Conservation (phyloP, 2,113 vertebrate species). For the Sinocyclocheilus anshuiensis region DNA sequence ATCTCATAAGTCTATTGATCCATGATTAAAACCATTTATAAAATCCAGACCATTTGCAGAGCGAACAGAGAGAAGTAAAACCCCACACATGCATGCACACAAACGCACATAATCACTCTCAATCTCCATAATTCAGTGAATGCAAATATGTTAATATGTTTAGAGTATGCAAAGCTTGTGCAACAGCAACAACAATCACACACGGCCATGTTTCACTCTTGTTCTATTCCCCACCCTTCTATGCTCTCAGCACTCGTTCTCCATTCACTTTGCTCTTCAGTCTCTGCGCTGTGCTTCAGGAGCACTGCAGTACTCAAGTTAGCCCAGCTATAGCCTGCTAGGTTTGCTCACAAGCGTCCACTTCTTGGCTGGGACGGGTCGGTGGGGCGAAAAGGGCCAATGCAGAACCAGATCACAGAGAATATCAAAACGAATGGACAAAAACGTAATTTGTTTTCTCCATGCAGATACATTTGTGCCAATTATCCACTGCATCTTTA, state of each 20-base stretch:
- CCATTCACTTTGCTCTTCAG: conserved; percentile 38
- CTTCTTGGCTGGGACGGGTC: conserved; percentile 54
- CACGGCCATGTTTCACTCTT: conserved; percentile 23
- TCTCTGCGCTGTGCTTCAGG: conserved; percentile 5
- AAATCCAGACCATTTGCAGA: conserved; percentile 45
- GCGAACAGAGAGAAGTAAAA: conserved; percentile 42
- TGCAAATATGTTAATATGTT: conserved; percentile 58
- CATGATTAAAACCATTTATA: conserved; percentile 47
- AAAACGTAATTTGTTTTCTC: conserved; percentile 66
- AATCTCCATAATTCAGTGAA: conserved; percentile 61
- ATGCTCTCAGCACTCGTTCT: conserved; percentile 35
- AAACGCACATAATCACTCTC: not conserved
- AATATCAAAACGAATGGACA: conserved; percentile 60
- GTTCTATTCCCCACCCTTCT: conserved; percentile 21
- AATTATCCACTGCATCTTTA: conserved; percentile 72
- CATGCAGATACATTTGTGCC: conserved; percentile 70
- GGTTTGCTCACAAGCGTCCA: conserved; percentile 50
- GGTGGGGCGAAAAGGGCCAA: conserved; percentile 65
- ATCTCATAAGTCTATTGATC: conserved; percentile 33
- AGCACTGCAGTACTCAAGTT: conserved; percentile 7
- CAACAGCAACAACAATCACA: conserved; percentile 45
- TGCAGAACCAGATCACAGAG: conserved; percentile 68
- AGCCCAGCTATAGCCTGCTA: conserved; percentile 2
- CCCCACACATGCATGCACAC: conserved; percentile 5
- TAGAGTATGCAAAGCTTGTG: conserved; percentile 55